Evolutionary conservation across 2,888 invertebrate species (phyloP).

Genomic region (Leptopilina myrica): DNA sequence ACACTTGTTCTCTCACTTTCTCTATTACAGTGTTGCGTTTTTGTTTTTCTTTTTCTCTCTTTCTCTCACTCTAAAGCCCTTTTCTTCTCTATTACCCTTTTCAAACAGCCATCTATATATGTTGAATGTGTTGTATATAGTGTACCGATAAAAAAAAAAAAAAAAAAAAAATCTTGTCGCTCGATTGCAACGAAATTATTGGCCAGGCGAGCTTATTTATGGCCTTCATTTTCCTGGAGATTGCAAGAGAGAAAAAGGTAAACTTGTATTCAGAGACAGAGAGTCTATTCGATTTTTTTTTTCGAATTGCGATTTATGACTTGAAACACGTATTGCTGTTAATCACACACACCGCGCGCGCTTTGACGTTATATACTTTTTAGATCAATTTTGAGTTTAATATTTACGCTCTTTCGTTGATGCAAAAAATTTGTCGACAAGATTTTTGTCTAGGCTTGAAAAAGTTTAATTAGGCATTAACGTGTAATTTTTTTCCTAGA

Average conservation of each 20-base stretch:
- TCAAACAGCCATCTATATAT: slow-evolving; percentile 43
- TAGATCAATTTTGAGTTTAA: slow-evolving; percentile 9
- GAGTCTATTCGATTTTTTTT: slow-evolving; percentile 39
- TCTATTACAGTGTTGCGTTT: slow-evolving; percentile 36
- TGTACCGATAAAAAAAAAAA: slow-evolving; percentile 53
- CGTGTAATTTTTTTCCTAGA: too few species aligned
- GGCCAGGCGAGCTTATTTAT: slow-evolving; percentile 71
- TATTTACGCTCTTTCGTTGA: not conserved
- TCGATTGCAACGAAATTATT: slow-evolving; percentile 70
- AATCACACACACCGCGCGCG: slow-evolving; percentile 41
- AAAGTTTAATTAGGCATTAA: too few species aligned
- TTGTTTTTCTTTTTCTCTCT: slow-evolving; percentile 37
- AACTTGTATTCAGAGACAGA: slow-evolving; percentile 36
- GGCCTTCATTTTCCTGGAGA: slow-evolving; percentile 67
- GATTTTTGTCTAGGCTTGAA: not conserved
- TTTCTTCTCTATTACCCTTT: slow-evolving; percentile 55
- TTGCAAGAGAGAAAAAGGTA: slow-evolving; percentile 47
- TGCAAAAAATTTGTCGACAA: not conserved
- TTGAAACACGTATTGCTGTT: slow-evolving; percentile 44
- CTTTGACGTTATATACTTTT: slow-evolving; percentile 43
- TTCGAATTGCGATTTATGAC: slow-evolving; percentile 51
- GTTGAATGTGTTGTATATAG: not conserved
- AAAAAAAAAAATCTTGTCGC: slow-evolving; percentile 64
- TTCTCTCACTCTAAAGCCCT: not conserved
- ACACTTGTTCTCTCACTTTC: slow-evolving; percentile 49